Evolutionary conservation across 1,140 invertebrate species (phyloP).

Genomic region (Gonioctena quinquepunctata): DNA sequence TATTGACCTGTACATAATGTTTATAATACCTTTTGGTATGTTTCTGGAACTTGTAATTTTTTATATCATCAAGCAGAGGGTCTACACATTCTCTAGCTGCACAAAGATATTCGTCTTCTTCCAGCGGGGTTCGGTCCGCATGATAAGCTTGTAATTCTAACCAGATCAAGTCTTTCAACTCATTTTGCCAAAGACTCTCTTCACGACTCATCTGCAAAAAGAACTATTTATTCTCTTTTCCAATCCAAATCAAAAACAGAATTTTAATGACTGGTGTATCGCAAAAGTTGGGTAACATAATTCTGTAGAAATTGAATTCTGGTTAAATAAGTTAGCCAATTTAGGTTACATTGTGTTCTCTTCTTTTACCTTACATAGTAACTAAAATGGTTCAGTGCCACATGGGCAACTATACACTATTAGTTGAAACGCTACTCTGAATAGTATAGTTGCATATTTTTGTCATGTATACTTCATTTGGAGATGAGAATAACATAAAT

Average conservation of each 20-base stretch:
- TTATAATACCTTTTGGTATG: conserved; percentile 5
- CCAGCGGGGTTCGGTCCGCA: conserved; percentile 69
- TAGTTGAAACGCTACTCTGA: too few species aligned
- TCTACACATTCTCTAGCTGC: conserved; percentile 72
- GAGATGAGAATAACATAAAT: too few species aligned
- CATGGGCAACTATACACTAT: too few species aligned
- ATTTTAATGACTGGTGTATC: too few species aligned
- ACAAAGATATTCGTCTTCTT: conserved; percentile 79
- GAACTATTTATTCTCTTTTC: too few species aligned
- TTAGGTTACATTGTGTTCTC: too few species aligned
- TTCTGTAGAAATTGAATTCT: not conserved
- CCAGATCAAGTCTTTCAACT: conserved; percentile 88
- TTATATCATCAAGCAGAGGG: conserved; percentile 73
- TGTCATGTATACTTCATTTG: too few species aligned
- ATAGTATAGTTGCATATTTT: too few species aligned
- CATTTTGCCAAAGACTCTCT: conserved; percentile 84
- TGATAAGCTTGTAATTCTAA: conserved; percentile 84
- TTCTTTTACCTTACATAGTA: too few species aligned
- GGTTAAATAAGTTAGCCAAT: not conserved
- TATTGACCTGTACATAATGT: too few species aligned
- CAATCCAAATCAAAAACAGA: too few species aligned
- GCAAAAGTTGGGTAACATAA: too few species aligned
- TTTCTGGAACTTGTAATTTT: conserved; percentile 66
- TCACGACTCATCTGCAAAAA: conserved; percentile 73
- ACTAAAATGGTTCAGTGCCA: not conserved